Evolutionary conservation across 2,113 vertebrate genomes (phyloP).

Genomic region (Dipodomys stephensi): DNA sequence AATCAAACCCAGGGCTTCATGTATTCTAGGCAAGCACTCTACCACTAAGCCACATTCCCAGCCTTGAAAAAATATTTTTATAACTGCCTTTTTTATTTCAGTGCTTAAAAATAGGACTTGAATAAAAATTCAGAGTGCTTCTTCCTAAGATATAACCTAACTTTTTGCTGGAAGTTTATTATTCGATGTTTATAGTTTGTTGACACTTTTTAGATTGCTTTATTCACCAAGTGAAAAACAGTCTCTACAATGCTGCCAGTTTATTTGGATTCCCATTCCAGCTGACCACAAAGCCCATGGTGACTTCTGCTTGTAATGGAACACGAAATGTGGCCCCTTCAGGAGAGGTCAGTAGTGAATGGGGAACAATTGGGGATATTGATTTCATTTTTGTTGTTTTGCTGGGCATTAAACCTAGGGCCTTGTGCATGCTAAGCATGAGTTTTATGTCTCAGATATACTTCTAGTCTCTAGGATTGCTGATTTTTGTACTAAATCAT

Average conservation of each 20-base stretch:
- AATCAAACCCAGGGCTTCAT: no score
- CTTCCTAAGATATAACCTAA: conserved; percentile 4
- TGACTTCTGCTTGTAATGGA: conserved; percentile 64
- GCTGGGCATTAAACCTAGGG: background rate
- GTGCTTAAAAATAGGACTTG: conserved; percentile 18
- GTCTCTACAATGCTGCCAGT: conserved; percentile 71
- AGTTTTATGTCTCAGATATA: background rate
- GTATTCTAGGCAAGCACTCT: no score
- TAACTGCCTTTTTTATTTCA: conserved; percentile 32
- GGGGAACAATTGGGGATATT: background rate
- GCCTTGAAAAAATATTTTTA: background rate
- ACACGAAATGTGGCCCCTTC: conserved; percentile 57
- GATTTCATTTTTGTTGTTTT: background rate
- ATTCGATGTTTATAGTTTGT: conserved; percentile 44
- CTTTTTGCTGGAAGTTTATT: conserved; percentile 40
- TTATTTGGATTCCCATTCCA: conserved; percentile 70
- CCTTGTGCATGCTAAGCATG: background rate
- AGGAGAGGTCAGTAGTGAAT: conserved; percentile 82
- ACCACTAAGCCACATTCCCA: no score
- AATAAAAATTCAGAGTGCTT: conserved; percentile 40
- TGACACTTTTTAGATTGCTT: conserved; percentile 77
- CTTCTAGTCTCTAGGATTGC: background rate
- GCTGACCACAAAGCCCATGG: conserved; percentile 40
- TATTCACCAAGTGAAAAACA: conserved; percentile 50
- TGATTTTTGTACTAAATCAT: conserved; percentile 43